phyloP scores from a whole-genome alignment of 2,888 invertebrate species.

The Cancer borealis region DNA sequence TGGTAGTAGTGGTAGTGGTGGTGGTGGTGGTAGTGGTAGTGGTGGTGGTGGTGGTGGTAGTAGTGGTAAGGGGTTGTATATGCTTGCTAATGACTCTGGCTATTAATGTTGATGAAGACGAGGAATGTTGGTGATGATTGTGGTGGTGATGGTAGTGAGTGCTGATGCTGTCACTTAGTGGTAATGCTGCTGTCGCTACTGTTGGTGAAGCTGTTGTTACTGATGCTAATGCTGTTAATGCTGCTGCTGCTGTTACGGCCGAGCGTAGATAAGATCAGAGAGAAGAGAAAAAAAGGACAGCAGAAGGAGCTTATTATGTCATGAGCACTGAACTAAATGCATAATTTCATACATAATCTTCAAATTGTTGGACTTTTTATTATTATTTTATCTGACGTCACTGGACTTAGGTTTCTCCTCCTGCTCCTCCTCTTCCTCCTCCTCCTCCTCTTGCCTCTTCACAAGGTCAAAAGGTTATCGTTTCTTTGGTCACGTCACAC shows the following conservation, averaged over 20 bases:
- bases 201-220: not conserved
- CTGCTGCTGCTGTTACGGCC: not conserved
- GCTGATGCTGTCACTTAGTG: not conserved
- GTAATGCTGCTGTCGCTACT: conserved; percentile 6
- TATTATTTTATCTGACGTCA: conserved; percentile 1
- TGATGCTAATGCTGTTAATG: not conserved
- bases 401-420: not conserved
- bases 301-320: not conserved
- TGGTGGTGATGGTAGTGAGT: not conserved
- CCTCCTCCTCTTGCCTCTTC: not conserved
- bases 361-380: not conserved
- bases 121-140: not conserved
- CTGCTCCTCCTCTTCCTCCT: not conserved
- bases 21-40: not conserved
- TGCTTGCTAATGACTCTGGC: not conserved
- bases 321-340: not conserved
- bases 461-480: not conserved
- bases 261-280: not conserved
- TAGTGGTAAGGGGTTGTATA: not conserved
- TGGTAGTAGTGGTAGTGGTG: not conserved
- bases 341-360: conserved; percentile 12
- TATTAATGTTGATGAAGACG: not conserved
- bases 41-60: not conserved
- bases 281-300: not conserved
- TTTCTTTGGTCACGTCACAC: not conserved